Percentiles rank a stretch among this genome's conserved stretches.
These are phyloP conservation scores for Leptinotarsa texana DNA, from an alignment of 1,140 invertebrate genomes.

Conservation along the genomic window DNA sequence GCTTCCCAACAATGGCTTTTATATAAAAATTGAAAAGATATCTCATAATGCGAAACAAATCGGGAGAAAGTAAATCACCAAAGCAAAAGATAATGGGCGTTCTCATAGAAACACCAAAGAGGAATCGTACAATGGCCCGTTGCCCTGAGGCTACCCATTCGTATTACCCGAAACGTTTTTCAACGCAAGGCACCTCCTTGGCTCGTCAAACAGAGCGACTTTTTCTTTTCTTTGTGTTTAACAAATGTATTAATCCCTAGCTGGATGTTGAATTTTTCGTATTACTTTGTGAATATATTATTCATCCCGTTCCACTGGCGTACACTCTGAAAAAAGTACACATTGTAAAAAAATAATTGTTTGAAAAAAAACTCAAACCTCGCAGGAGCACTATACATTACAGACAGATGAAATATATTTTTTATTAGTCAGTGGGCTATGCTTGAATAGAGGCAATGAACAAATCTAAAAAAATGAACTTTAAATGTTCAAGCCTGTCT, in stretches of 20 bases:
- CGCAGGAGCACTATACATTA: too few species aligned
- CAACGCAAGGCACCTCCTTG: neutral
- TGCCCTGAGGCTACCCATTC: constrained; percentile 1
- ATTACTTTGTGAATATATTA: neutral
- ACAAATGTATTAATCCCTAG: neutral
- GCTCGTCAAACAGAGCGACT: neutral
- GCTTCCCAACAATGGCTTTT: neutral
- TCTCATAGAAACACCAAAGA: neutral
- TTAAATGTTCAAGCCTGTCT: too few species aligned
- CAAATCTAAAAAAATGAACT: too few species aligned
- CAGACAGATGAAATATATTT: too few species aligned
- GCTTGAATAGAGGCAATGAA: too few species aligned
- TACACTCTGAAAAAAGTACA: neutral
- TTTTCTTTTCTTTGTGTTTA: constrained; percentile 2
- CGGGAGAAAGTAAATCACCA: neutral
- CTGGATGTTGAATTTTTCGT: neutral
- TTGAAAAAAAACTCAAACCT: too few species aligned
- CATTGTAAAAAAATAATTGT: too few species aligned
- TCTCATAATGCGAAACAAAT: constrained; percentile 6
- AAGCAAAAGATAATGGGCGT: neutral
- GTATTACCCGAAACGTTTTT: constrained; percentile 6
- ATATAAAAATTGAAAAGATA: constrained; percentile 6
- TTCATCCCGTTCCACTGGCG: neutral
- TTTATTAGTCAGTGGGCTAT: too few species aligned
- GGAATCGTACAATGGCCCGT: neutral